A percentile compares a stretch with the other conserved stretches of the same genome.
These are phyloP conservation scores for Lycaon pictus DNA, from an alignment of 2,113 vertebrate species.

Conservation along the genomic window DNA sequence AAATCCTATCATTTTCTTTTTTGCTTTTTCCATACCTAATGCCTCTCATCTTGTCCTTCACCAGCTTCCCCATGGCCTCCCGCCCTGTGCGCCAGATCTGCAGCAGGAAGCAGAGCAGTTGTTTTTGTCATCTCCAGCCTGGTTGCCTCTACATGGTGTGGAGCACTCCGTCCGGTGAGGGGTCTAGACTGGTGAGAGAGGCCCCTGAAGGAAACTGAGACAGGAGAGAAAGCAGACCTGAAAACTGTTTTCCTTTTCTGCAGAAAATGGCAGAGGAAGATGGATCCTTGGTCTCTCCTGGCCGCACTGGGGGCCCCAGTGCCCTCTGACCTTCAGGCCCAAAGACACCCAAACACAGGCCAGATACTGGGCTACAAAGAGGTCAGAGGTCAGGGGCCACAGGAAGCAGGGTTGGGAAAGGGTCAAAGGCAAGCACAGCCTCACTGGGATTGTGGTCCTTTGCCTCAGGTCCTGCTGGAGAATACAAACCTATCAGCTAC, in stretches of 20 bases:
- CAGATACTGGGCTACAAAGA: constrained; percentile 93
- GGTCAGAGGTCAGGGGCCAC: constrained; percentile 82
- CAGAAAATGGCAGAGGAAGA: constrained; percentile 90
- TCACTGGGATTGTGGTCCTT: not conserved
- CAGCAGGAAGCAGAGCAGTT: constrained; percentile 90
- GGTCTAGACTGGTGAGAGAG: not conserved
- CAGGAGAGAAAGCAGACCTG: not conserved
- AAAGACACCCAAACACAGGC: constrained; percentile 94
- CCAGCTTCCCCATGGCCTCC: constrained; percentile 93
- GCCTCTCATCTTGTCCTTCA: not conserved
- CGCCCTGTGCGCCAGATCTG: constrained; percentile 90
- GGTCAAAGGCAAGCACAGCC: not conserved
- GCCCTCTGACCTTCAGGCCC: constrained; percentile 91
- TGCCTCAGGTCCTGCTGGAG: constrained; percentile 90
- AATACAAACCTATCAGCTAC: constrained; percentile 92
- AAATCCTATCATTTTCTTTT: not conserved
- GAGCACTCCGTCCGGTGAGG: constrained; percentile 90
- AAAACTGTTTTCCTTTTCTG: not conserved
- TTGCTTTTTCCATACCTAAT: not conserved
- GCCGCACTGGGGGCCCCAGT: constrained; percentile 86
- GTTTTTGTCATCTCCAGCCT: constrained; percentile 90
- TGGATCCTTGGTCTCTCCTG: constrained; percentile 88
- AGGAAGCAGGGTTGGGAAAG: not conserved
- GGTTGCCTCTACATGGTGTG: constrained; percentile 92
- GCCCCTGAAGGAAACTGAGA: not conserved